Base-by-base conservation (phyloP, 2,888 invertebrate genomes). In the Epistrophella euchroma region DNA sequence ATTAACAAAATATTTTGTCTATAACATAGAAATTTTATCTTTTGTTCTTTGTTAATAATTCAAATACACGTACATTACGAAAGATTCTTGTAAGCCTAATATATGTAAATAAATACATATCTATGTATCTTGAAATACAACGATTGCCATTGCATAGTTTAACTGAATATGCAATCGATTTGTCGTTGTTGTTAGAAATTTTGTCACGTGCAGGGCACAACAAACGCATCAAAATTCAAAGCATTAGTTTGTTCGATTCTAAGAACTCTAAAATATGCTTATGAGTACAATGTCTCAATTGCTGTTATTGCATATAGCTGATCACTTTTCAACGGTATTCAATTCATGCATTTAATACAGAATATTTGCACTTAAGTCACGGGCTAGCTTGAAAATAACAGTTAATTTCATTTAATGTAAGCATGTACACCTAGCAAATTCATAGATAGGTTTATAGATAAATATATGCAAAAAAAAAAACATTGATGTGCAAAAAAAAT, bases 341-440 rank as follows among this genome's bases (percentile, higher is more conserved):
- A 22, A 58, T 19, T 37, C 37, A 22, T 37, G 58, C 13, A 37
- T 37, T 37, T 15, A 9, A 60, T 22, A 28, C 0, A 32, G 13
- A 60, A 60, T 15, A 37, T 60, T 60, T 60, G 37, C 37, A 40
- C 22, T 60, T 60, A 22, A 60, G 60, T 60, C 60, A 60, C 60
- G 60, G 40, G 22, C 37, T 60, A 22, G 35, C 13, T 37, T 13
- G 13, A 37, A 35, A 35, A 37, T 35, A 58, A 60, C 60, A 60
- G 60, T 60, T 40, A 37, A 25, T 25, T 22, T 60, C 7, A 40
- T 40, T 60, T 40, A 15, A 40, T 22, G 15, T 40, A 40, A 10
- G 10, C 10, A 9, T 3, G 13, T 58, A n/a, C n/a, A n/a, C n/a
- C n/a, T n/a, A 58, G 17, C 2, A 13, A 56, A 58, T 35, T 60